These are phyloP conservation scores for Sturnus vulgaris DNA, from an alignment of 2,113 vertebrate genomes.

Conservation along the genomic window DNA sequence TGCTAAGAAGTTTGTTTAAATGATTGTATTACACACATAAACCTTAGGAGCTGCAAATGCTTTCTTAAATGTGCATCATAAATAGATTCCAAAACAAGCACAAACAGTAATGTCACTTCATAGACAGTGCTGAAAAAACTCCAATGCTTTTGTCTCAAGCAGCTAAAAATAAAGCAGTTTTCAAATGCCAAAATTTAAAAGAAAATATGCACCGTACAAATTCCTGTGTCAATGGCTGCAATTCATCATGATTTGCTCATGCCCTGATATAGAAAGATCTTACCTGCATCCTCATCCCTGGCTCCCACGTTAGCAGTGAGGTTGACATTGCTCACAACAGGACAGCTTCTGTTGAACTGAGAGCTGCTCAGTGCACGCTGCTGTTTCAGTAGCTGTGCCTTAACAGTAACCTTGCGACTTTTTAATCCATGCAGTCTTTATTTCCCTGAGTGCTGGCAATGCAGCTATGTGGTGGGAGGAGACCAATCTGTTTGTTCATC, in stretches of 20 bases:
- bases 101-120: background rate
- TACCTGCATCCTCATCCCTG: slow-evolving; percentile 35
- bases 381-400: slow-evolving; percentile 5
- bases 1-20: background rate
- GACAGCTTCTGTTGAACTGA: background rate
- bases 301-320: background rate
- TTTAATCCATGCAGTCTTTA: slow-evolving; percentile 36
- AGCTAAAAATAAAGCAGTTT: background rate
- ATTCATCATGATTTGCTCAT: background rate
- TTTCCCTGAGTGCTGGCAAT: slow-evolving; percentile 26
- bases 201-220: background rate
- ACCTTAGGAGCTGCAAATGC: background rate
- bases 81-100: background rate
- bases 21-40: slow-evolving; percentile 25
- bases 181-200: background rate
- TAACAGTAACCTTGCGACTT: slow-evolving; percentile 26
- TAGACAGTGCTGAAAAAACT: background rate
- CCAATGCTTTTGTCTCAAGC: background rate
- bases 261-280: slow-evolving; percentile 10
- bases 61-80: background rate
- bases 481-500: slow-evolving; percentile 51
- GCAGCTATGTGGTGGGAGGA: slow-evolving; percentile 50
- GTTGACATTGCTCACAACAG: slow-evolving; percentile 14
- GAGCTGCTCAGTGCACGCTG: background rate
- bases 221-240: background rate